Base-by-base conservation (phyloP, 2,113 vertebrate species). In the Corvus cornix region DNA sequence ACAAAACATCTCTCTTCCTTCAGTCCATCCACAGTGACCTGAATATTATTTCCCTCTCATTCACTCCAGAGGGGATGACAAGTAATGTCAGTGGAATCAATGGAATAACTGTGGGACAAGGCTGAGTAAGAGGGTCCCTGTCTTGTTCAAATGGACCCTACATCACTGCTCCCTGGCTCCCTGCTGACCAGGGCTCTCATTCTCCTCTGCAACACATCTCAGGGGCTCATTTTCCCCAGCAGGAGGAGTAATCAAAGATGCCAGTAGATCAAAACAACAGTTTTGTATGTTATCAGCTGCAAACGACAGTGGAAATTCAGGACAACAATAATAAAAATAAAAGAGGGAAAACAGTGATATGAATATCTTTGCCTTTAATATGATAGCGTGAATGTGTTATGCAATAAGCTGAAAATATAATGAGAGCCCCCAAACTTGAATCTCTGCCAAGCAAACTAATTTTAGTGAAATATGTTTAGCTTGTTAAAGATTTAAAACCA, bases 231-330 rank as follows among this genome's bases (percentile, higher is more conserved):
- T 37, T 80, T 63, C 33, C 62, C 49, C 35, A 90, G 52, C 19
- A 88, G 43, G 77, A 87, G 60, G 35, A 56, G 12, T 69, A 83
- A 77, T 26, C 27, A 69, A 83, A 92, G 84, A n/a, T 69, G 43
- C 35, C 35, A 68, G 30, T 43, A 84, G 60, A 63, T 55, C 33
- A 80, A 91, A 87, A 63, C 33, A 31, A 64, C 15, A 55, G 19
- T 18, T 86, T 78, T 49, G n/a, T 51, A 24, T 43, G 18, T 39
- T 68, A 88, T 64, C 44, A 90, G 39, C 39, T 86, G 60, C 79
- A 92, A 80, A 95, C n/a, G 67, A 84, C 26, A 68, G 62, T 83
- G 60, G 62, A 92, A 84, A 95, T 62, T 94, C 83, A 82, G 74
- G 62, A 91, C n/a, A 92, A 90, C 58, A 60, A 37, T 27, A 37